Percentiles rank a stretch among this genome's conserved stretches.
Conservation (phyloP, 2,888 invertebrate genomes). For the Tenthredo notha region DNA sequence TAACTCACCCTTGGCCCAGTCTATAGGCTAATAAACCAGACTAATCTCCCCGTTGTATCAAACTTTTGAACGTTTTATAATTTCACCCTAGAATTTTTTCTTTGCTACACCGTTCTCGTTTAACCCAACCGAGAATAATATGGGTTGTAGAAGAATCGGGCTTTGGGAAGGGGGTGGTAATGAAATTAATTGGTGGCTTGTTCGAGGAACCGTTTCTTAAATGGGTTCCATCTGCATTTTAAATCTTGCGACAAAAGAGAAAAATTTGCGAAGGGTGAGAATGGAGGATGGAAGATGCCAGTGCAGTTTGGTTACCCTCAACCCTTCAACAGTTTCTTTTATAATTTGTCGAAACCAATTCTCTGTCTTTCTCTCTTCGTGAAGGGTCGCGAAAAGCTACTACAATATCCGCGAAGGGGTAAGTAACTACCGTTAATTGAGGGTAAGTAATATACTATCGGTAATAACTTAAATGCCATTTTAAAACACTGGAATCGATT, state of each 20-base stretch:
- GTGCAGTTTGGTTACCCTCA: constrained; percentile 29
- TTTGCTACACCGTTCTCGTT: not conserved
- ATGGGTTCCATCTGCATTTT: constrained; percentile 50
- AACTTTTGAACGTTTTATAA: constrained; percentile 3
- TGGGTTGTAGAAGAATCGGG: not conserved
- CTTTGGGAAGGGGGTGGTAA: not conserved
- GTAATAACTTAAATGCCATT: constrained; percentile 1
- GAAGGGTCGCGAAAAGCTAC: not conserved
- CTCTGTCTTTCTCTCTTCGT: not conserved
- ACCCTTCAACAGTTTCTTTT: constrained; percentile 30
- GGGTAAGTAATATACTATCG: constrained; percentile 33
- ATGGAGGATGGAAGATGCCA: not conserved
- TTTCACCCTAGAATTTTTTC: constrained; percentile 5
- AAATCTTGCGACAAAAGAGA: constrained; percentile 43
- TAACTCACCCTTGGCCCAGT: too few relatives aligned
- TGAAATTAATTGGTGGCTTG: constrained; percentile 48
- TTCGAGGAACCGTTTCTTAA: constrained; percentile 31
- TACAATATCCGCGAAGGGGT: constrained; percentile 4
- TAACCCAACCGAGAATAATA: not conserved
- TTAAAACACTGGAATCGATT: not conserved
- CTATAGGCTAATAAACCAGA: not conserved
- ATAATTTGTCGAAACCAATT: constrained; percentile 28
- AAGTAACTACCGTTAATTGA: constrained; percentile 44
- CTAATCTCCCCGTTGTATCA: constrained; percentile 5
- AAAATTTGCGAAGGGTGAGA: not conserved